phyloP scores from a whole-genome alignment of 2,888 invertebrate species.

The Synanthedon myopaeformis region DNA sequence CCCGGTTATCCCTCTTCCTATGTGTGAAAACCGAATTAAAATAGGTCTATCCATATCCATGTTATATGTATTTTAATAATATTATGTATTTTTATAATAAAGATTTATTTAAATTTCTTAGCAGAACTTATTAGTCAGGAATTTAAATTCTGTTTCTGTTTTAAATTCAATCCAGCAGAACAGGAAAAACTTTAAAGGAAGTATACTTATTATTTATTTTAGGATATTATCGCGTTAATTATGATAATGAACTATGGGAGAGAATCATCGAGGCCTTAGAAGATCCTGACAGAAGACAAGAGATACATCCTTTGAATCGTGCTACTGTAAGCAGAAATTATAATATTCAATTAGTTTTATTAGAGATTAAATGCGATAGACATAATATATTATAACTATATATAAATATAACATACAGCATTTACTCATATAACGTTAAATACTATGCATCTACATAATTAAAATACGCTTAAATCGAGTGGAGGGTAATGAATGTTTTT shows the following conservation, averaged over 20 bases:
- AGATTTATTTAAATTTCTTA: too few relatives aligned
- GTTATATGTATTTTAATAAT: too few relatives aligned
- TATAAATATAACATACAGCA: background rate
- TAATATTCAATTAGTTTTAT: background rate
- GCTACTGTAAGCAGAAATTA: slow-evolving; percentile 53
- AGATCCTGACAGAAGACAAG: slow-evolving; percentile 62
- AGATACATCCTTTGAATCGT: slow-evolving; percentile 77
- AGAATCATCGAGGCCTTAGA: slow-evolving; percentile 68
- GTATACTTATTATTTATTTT: background rate
- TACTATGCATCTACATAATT: background rate
- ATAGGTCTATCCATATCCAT: too few relatives aligned
- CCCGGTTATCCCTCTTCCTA: too few relatives aligned
- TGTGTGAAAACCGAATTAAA: too few relatives aligned
- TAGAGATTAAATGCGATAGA: too few relatives aligned
- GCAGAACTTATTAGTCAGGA: too few relatives aligned
- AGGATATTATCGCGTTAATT: slow-evolving; percentile 79
- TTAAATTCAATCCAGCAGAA: too few relatives aligned
- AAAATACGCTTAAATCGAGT: too few relatives aligned
- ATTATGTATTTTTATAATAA: too few relatives aligned
- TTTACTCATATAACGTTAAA: background rate
- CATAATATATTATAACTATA: background rate
- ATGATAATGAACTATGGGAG: slow-evolving; percentile 75
- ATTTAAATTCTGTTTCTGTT: too few relatives aligned
- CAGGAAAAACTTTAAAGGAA: too few relatives aligned
- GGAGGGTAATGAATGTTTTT: background rate